Conservation (phyloP, 2,888 invertebrate species). For the Reticulitermes lucifugus region DNA sequence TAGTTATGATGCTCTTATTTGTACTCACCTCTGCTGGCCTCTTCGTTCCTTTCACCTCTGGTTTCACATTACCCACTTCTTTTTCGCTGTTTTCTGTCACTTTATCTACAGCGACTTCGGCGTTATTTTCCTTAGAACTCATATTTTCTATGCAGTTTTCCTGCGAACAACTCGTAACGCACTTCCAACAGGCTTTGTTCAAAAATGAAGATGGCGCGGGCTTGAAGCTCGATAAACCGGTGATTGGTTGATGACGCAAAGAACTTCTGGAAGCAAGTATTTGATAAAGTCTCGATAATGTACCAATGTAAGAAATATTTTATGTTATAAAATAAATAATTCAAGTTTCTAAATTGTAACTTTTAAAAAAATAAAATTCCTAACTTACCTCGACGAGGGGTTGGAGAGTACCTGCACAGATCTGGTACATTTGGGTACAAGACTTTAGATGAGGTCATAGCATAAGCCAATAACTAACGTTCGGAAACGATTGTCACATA, state of each 20-base stretch:
- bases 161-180: conserved; percentile 55
- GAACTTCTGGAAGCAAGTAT: conserved; percentile 34
- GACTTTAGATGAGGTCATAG: conserved; percentile 56
- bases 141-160: conserved; percentile 63
- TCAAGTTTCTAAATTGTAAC: conserved; percentile 21
- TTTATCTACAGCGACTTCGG: conserved; percentile 88
- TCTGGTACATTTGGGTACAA: conserved; percentile 60
- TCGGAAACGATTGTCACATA: neutral
- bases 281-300: conserved; percentile 24
- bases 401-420: conserved; percentile 71
- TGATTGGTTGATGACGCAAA: conserved; percentile 56
- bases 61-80: conserved; percentile 78
- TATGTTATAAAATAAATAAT: conserved; percentile 40
- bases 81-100: conserved; percentile 79
- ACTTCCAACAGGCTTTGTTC: conserved; percentile 75
- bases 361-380: conserved; percentile 59
- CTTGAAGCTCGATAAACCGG: conserved; percentile 55
- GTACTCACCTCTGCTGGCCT: conserved; percentile 87
- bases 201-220: conserved; percentile 87
- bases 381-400: conserved; percentile 69
- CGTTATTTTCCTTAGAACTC: conserved; percentile 87
- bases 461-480: neutral
- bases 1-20: conserved; percentile 35
- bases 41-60: conserved; percentile 88
- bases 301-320: conserved; percentile 29